These are phyloP conservation scores for Acrocephalus kingi DNA, from an alignment of 2,113 vertebrate species.

Conservation along the genomic window DNA sequence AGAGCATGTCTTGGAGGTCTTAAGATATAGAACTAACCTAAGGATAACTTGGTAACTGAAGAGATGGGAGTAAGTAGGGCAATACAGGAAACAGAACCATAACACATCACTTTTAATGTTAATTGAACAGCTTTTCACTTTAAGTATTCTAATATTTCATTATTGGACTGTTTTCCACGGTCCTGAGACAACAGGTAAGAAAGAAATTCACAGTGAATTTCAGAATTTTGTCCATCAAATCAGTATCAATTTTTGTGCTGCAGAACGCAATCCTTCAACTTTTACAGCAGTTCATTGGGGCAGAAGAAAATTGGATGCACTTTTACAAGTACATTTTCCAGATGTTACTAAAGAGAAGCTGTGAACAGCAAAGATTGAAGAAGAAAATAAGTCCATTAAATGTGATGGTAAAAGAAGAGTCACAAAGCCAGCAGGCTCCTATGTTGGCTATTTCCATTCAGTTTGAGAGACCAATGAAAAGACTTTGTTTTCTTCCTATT, in stretches of 20 bases:
- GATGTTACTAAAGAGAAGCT: neutral
- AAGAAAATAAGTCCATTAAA: neutral
- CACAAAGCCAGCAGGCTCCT: neutral
- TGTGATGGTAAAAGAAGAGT: neutral
- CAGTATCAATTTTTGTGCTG: neutral
- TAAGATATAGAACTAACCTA: neutral
- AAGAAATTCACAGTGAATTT: neutral
- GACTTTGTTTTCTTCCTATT: neutral
- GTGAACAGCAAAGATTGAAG: neutral
- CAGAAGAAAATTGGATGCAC: neutral
- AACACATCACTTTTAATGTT: neutral
- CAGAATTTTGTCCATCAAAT: neutral
- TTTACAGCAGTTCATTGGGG: neutral
- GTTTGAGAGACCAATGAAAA: neutral
- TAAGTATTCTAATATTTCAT: neutral
- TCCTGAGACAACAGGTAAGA: neutral
- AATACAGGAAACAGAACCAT: neutral
- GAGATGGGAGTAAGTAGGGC: neutral
- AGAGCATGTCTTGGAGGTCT: neutral
- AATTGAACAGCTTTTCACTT: neutral
- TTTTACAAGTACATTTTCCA: neutral
- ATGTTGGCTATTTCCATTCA: neutral
- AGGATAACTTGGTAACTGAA: neutral
- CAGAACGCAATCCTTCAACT: neutral
- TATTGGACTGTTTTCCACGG: neutral